Evolutionary conservation across 2,888 invertebrate species (phyloP).

Genomic region (Sphaerophoria taeniata): DNA sequence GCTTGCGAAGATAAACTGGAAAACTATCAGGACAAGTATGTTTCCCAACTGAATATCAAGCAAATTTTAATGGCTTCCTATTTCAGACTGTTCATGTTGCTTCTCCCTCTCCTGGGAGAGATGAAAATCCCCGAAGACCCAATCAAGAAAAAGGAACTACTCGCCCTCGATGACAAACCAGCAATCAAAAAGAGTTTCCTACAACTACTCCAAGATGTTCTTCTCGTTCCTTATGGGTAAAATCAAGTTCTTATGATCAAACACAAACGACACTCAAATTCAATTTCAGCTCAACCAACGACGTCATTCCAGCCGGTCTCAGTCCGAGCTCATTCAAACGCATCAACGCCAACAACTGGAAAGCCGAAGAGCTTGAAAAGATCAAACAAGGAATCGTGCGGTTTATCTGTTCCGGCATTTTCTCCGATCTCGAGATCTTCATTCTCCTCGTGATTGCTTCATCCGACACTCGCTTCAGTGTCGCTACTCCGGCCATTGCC

Average conservation of each 20-base stretch:
- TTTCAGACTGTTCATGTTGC: slow-evolving; percentile 89
- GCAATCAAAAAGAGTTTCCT: slow-evolving; percentile 84
- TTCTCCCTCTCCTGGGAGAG: slow-evolving; percentile 91
- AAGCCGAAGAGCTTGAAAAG: slow-evolving; percentile 92
- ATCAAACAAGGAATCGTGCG: slow-evolving; percentile 91
- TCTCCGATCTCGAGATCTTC: slow-evolving; percentile 89
- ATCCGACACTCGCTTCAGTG: slow-evolving; percentile 94
- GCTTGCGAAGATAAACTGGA: slow-evolving; percentile 91
- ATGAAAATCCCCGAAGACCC: slow-evolving; percentile 86
- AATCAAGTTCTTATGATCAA: too few species aligned
- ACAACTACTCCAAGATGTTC: slow-evolving; percentile 91
- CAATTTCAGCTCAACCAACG: slow-evolving; percentile 77
- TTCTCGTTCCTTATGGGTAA: slow-evolving; percentile 94
- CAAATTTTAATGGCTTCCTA: slow-evolving; percentile 2
- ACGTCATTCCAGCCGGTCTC: slow-evolving; percentile 89
- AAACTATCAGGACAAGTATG: slow-evolving; percentile 92
- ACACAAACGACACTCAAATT: background rate
- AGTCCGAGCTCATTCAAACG: slow-evolving; percentile 90
- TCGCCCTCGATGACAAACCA: slow-evolving; percentile 90
- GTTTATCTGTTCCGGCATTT: slow-evolving; percentile 91
- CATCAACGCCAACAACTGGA: slow-evolving; percentile 88
- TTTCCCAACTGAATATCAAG: background rate
- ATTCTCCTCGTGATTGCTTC: slow-evolving; percentile 92
- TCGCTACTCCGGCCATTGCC: slow-evolving; percentile 93
- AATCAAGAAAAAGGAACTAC: slow-evolving; percentile 85